Evolutionary conservation across 1,140 invertebrate genomes (phyloP).

Genomic region (Oscheius sp.): DNA sequence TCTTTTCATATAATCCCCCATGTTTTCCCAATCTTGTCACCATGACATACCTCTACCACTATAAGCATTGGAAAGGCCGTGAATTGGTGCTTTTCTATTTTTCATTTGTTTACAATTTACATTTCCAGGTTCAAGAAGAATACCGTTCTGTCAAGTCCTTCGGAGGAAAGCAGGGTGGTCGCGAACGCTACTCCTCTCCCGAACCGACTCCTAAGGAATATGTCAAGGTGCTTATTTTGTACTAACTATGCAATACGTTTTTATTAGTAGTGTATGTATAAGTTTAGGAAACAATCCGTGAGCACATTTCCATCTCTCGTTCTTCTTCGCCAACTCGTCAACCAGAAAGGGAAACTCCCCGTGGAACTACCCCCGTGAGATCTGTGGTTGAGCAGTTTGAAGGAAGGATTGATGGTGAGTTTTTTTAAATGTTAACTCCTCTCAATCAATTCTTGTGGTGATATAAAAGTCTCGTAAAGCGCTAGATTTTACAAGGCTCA

Average conservation of each 20-base stretch:
- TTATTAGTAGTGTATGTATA: no score
- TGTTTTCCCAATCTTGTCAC: neutral
- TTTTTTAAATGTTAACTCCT: no score
- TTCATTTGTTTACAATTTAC: neutral
- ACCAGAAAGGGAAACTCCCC: neutral
- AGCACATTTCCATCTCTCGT: neutral
- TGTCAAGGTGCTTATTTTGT: neutral
- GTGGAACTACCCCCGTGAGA: neutral
- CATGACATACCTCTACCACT: neutral
- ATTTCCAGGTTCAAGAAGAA: neutral
- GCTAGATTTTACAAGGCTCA: no score
- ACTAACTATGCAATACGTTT: neutral
- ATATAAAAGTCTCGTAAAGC: no score
- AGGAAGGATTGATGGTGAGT: neutral
- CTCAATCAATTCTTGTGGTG: no score
- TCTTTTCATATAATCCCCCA: neutral
- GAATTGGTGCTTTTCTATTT: neutral
- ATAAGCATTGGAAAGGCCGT: neutral
- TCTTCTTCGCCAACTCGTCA: neutral
- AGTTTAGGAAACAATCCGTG: conserved; percentile 2
- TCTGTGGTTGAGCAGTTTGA: neutral
- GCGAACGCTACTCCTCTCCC: no score
- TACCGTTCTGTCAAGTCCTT: neutral
- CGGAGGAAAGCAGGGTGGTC: neutral
- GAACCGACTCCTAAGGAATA: neutral